These are phyloP conservation scores for Callyntrura sp. DNA, from an alignment of 2,888 invertebrate genomes.

Conservation along the genomic window DNA sequence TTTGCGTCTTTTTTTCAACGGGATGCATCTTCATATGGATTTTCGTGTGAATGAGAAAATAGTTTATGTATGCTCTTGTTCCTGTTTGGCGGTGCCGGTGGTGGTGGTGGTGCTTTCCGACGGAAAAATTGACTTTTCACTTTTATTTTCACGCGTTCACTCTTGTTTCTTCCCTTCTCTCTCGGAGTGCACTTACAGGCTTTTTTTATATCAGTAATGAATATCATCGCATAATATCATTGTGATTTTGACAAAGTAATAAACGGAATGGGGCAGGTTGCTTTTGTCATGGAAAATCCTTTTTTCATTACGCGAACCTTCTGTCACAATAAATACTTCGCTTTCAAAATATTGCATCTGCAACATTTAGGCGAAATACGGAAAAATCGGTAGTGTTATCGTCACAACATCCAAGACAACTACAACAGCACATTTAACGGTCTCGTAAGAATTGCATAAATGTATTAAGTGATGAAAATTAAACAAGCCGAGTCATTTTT, in stretches of 20 bases:
- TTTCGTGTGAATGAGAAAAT: conserved; percentile 46
- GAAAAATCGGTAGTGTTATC: conserved; percentile 1
- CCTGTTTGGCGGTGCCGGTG: conserved; percentile 5
- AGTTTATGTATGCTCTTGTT: conserved; percentile 15
- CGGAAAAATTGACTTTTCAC: conserved; percentile 26
- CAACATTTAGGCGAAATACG: conserved; percentile 2
- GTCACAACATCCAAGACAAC: background rate
- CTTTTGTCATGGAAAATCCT: conserved; percentile 60
- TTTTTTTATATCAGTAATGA: conserved; percentile 34
- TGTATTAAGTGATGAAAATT: background rate
- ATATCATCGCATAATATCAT: background rate
- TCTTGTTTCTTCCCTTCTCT: background rate
- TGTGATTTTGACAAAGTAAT: conserved; percentile 32
- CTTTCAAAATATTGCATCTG: conserved; percentile 67
- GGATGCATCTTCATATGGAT: conserved; percentile 58
- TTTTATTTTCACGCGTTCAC: conserved; percentile 2
- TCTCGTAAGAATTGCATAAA: background rate
- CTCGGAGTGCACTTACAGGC: background rate
- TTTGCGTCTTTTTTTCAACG: conserved; percentile 53
- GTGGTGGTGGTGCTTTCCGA: background rate
- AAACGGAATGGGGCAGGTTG: conserved; percentile 15
- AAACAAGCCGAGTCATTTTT: background rate
- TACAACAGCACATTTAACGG: background rate
- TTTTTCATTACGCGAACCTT: conserved; percentile 26
- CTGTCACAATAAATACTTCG: conserved; percentile 55